Evolutionary conservation across 2,113 vertebrate species (phyloP).

Genomic region (Arizona elegans): DNA sequence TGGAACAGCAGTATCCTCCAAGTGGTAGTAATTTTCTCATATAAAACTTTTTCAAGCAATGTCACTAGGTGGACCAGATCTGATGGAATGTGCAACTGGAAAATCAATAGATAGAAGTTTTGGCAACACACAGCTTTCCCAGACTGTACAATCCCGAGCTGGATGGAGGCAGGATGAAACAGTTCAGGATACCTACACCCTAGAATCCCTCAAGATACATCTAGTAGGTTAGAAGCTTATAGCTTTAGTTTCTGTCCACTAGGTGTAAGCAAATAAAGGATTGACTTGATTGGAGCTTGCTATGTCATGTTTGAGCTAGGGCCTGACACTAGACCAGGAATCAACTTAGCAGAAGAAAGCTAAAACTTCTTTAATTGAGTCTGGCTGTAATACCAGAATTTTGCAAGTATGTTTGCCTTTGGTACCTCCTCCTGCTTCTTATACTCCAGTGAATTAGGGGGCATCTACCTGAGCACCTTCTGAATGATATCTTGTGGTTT

Average conservation of each 20-base stretch:
- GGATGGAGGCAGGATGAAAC: not conserved
- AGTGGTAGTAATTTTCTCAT: not conserved
- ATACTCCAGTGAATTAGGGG: not conserved
- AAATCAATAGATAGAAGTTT: not conserved
- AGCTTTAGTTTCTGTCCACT: not conserved
- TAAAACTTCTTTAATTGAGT: not conserved
- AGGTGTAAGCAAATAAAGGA: not conserved
- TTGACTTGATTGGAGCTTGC: not conserved
- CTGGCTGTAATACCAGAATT: not conserved
- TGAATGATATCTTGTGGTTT: not conserved
- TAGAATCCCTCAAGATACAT: not conserved
- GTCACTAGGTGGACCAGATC: not conserved
- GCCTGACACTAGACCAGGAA: not conserved
- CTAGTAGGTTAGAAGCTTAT: not conserved
- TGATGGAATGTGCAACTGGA: not conserved
- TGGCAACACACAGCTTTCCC: not conserved
- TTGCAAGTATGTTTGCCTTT: not conserved
- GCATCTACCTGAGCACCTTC: not conserved
- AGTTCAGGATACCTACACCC: not conserved
- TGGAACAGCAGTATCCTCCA: not conserved
- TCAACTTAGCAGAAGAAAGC: not conserved
- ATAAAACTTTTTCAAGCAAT: not conserved
- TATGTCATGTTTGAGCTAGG: not conserved
- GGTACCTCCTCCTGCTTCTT: not conserved
- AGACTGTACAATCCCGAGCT: not conserved